These are phyloP conservation scores for Aromia moschata DNA, from an alignment of 2,888 invertebrate genomes.

Conservation along the genomic window DNA sequence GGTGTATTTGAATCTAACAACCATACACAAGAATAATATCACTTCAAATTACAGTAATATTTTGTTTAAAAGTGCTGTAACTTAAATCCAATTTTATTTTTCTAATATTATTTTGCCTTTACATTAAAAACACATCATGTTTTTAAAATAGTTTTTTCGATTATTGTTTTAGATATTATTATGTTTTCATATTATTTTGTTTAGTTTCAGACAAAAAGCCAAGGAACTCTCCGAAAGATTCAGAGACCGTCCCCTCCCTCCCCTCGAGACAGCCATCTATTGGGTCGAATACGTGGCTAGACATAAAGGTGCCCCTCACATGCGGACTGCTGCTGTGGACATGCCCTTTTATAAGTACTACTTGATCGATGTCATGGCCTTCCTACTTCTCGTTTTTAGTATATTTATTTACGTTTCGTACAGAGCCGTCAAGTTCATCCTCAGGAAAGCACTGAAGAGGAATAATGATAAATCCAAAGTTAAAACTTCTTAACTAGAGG, in stretches of 20 bases:
- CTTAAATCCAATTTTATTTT: no score
- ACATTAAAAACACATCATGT: no score
- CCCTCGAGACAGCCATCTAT: conserved; percentile 70
- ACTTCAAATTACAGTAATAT: no score
- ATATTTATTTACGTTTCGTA: conserved; percentile 20
- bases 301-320: conserved; percentile 66
- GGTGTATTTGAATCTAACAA: no score
- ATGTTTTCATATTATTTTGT: no score
- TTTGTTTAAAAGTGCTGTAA: no score
- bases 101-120: no score
- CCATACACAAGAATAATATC: no score
- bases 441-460: neutral
- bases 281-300: conserved; percentile 75
- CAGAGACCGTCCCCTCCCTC: conserved; percentile 67
- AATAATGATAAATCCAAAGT: neutral
- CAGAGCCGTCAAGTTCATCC: conserved; percentile 2
- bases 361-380: conserved; percentile 66
- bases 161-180: no score
- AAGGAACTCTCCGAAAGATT: conserved; percentile 64
- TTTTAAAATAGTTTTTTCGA: no score
- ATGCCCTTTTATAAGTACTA: conserved; percentile 67
- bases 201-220: conserved; percentile 57
- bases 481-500: conserved; percentile 15
- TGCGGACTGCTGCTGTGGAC: conserved; percentile 67
- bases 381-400: conserved; percentile 48